Evolutionary conservation across 1,140 invertebrate genomes (phyloP).

Genomic region (Tenebrio molitor): DNA sequence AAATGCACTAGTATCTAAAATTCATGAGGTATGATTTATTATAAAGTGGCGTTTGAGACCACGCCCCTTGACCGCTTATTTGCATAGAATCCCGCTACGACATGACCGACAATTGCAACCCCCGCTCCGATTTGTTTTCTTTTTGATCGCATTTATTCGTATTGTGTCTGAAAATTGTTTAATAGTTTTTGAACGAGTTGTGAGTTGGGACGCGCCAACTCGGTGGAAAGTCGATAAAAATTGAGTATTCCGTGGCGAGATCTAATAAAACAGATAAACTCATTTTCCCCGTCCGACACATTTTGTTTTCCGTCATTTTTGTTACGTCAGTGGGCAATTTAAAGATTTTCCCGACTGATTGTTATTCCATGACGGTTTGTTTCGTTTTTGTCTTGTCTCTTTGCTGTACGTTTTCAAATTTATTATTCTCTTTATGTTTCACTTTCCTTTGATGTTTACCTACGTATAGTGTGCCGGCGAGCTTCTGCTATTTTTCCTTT

Average conservation of each 20-base stretch:
- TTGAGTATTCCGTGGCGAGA: slow-evolving; percentile 44
- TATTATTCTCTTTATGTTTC: slow-evolving; percentile 60
- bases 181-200: slow-evolving; percentile 48
- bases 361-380: slow-evolving; percentile 56
- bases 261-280: slow-evolving; percentile 58
- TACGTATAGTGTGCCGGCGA: slow-evolving; percentile 44
- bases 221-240: slow-evolving; percentile 49
- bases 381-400: slow-evolving; percentile 53
- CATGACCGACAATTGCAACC: no score
- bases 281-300: slow-evolving; percentile 54
- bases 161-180: slow-evolving; percentile 37
- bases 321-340: slow-evolving; percentile 53
- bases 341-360: slow-evolving; percentile 54
- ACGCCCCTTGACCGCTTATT: no score
- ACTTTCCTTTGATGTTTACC: slow-evolving; percentile 56
- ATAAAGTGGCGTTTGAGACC: no score
- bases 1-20: no score
- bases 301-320: slow-evolving; percentile 59
- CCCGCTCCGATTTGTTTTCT: no score
- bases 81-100: neutral
- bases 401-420: slow-evolving; percentile 53
- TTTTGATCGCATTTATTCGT: slow-evolving; percentile 44
- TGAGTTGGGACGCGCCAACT: slow-evolving; percentile 50
- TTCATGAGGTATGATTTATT: no score
- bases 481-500: slow-evolving; percentile 43